Conservation (phyloP, 2,888 invertebrate genomes). For the Heterodera filipjevi region DNA sequence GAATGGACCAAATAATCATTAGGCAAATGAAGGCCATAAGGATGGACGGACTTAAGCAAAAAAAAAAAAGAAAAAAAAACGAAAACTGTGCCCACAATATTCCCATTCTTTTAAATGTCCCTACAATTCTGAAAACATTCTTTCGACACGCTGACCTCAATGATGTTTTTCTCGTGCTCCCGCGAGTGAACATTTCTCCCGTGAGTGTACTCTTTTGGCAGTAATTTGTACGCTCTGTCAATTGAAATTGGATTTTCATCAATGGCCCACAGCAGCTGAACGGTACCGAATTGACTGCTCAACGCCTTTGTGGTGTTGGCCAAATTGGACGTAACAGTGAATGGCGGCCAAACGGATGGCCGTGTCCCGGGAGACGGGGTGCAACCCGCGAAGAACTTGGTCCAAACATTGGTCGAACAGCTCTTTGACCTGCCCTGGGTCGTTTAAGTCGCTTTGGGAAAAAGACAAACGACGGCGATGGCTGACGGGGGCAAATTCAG, state of each 20-base stretch:
- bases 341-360: conserved; percentile 26
- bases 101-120: neutral
- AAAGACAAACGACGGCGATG: conserved; percentile 21
- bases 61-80: too few relatives aligned
- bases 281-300: neutral
- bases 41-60: too few relatives aligned
- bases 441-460: conserved; percentile 15
- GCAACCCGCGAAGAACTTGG: conserved; percentile 26
- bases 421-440: conserved; percentile 11
- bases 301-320: conserved; percentile 18
- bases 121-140: too few relatives aligned
- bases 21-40: neutral
- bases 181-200: conserved; percentile 8
- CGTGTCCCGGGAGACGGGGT: conserved; percentile 31
- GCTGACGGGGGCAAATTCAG: conserved; percentile 17
- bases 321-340: conserved; percentile 28
- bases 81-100: too few relatives aligned
- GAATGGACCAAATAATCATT: neutral
- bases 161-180: conserved; percentile 31
- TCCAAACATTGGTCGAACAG: conserved; percentile 23
- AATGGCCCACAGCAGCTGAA: neutral
- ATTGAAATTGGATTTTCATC: too few relatives aligned
- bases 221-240: conserved; percentile 17
- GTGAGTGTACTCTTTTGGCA: conserved; percentile 26
- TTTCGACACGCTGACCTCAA: conserved; percentile 9